Base-by-base conservation (phyloP, 92 coral and sea anemone species). In the Muricea muricata region DNA sequence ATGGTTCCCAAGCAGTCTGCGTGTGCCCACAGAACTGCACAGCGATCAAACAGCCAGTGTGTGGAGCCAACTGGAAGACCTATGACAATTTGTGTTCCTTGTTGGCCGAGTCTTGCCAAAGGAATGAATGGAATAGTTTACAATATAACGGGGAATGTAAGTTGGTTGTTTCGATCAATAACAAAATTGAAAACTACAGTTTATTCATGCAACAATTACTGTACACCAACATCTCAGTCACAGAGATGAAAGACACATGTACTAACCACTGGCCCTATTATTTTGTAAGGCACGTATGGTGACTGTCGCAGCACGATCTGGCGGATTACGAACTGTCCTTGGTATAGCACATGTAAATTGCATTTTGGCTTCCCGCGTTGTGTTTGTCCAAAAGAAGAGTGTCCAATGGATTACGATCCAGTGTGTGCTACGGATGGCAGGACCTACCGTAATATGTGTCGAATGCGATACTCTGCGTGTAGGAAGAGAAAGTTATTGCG, bases 281-380 rank as follows among this genome's bases (percentile, higher is more conserved):
- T 20, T 1, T 69, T 23, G 82, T 18, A 34, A 56, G 10, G 46
- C 82, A n/a, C n/a, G n/a, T n/a, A n/a, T 31, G 82, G 82, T 3
- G 54, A 39, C 37, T 77, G 82, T 29, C 24, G 54, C 17, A 17
- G n/a, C 26, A 14, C 69, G 8, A 41, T 29, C 5, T 77, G 82
- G 82, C 30, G n/a, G 18, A 26, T 18, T 34, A 26, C 84, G 12
- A 42, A 50, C 10, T 91, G 93, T 75, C 87, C 75, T 15, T 69
- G 32, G 70, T 78, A 84, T 47, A 46, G 84, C 7, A 56, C 54
- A 18, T 91, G 93, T 68, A 40, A 71, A 33, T 72, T 86, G 7
- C 18, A 73, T 41, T 26, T 83, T 28, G 91, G 92, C 58, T 29
- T 81, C 6, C 93, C 90, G 7, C 42, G 81, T 5, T 95, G 98